Base-by-base conservation (phyloP, 2,888 invertebrate species). In the Geophilus truncorum region DNA sequence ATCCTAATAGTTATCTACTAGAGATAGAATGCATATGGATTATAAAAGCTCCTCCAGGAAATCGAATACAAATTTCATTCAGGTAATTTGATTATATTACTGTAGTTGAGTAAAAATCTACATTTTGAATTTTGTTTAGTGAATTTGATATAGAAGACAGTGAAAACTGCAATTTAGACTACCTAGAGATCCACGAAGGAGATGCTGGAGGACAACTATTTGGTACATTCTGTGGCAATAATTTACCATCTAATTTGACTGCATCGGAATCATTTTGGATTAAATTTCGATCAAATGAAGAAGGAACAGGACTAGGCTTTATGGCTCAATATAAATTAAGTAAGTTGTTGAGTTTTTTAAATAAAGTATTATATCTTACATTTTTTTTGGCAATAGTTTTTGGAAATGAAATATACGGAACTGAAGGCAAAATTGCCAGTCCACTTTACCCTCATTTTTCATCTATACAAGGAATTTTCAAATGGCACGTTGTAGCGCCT, bases 91-190 rank as follows among this genome's bases (percentile, higher is more conserved):
- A 76, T 79, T 12, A 10, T 9, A 28, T 12, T 70, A 9, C 10
- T 6, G 10, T 21, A 57, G 4, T 21, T 21, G 10, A 57, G 4
- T 21, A 23, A 23, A 57, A 21, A 6, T 4, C 21, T 34, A n/a
- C n/a, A n/a, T n/a, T 40, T 23, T 80, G 23, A 78, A 80, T n/a
- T n/a, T 86, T 45, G n/a, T n/a, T n/a, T n/a, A 81, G 76, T 0
- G 84, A 86, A 6, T 91, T 97, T 84, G 90, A 92, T 81, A 84
- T 97, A 82, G 91, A 92, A 83, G 86, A 88, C 10, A 93, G 92
- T 3, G 91, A 92, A 4, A 89, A 90, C 83, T 98, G 97, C 85
- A 92, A 93, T 84, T 90, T 90, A 62, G 96, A 97, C 86, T 97
- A 93, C 86, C 87, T 97, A 36, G 96, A 96, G 89, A 89, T 97